phyloP scores from a whole-genome alignment of 1,140 invertebrate genomes.

The Orchestia grillus region DNA sequence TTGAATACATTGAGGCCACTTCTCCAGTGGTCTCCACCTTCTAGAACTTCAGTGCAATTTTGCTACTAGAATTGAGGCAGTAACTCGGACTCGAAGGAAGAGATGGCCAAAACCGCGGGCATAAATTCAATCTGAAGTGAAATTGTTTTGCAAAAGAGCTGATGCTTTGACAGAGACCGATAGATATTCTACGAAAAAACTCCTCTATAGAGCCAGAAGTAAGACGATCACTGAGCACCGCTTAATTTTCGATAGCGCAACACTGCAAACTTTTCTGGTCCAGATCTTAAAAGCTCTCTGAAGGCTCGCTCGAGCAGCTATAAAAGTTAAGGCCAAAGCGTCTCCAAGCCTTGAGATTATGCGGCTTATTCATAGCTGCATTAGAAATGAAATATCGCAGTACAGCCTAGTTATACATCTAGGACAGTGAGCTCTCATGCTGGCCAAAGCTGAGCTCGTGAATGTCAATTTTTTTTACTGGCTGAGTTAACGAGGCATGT shows the following conservation, averaged over 20 bases:
- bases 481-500: neutral
- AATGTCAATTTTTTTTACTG: neutral
- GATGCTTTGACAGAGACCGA: neutral
- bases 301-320: neutral
- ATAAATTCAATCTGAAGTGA: neutral
- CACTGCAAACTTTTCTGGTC: neutral
- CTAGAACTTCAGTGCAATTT: neutral
- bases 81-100: neutral
- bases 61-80: neutral
- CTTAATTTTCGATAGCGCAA: neutral
- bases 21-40: neutral
- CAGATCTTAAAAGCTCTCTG: neutral
- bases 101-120: neutral
- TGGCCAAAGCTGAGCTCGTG: neutral
- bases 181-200: neutral
- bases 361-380: slow-evolving; percentile 25
- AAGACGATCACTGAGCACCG: neutral
- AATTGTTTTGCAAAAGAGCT: neutral
- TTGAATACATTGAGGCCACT: neutral
- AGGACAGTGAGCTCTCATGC: neutral
- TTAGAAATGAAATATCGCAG: slow-evolving; percentile 16
- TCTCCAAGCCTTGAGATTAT: neutral
- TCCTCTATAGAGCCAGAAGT: neutral
- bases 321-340: neutral
- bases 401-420: neutral